phyloP scores from a whole-genome alignment of 92 coral and sea anemone species.

The Palythoa caribaeorum region DNA sequence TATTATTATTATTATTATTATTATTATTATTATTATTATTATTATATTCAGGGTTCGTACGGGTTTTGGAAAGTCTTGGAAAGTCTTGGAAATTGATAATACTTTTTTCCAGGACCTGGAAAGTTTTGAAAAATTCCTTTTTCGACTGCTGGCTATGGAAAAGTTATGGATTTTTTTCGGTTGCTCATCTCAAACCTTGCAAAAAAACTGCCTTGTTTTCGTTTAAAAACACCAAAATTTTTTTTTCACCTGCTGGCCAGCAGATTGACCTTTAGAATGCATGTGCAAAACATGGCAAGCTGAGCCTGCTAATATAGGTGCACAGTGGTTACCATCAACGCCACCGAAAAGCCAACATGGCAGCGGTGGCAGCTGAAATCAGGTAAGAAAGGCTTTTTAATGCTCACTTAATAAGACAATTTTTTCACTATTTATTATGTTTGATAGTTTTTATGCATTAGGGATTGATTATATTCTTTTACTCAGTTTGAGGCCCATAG shows the following conservation, averaged over 20 bases:
- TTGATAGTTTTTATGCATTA: constrained; percentile 9
- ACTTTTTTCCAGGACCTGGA: constrained; percentile 30
- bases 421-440: constrained; percentile 7
- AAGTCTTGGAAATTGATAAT: constrained; percentile 16
- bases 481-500: constrained; percentile 17
- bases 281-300: constrained; percentile 8
- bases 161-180: constrained; percentile 33
- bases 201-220: not conserved
- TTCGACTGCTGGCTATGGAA: constrained; percentile 24
- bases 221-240: not conserved
- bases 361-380: constrained; percentile 11
- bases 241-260: constrained; percentile 17
- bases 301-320: constrained; percentile 9
- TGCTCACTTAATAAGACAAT: constrained; percentile 8
- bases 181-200: constrained; percentile 12
- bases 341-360: constrained; percentile 17
- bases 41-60: not conserved
- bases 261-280: constrained; percentile 23
- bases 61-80: constrained; percentile 15
- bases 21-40: no score
- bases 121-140: constrained; percentile 29
- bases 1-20: no score
- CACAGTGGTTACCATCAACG: constrained; percentile 18
- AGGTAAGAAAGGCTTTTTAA: constrained; percentile 9
- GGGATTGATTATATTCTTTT: not conserved